phyloP scores from a whole-genome alignment of 1,140 invertebrate genomes.

The Ylistrum balloti region DNA sequence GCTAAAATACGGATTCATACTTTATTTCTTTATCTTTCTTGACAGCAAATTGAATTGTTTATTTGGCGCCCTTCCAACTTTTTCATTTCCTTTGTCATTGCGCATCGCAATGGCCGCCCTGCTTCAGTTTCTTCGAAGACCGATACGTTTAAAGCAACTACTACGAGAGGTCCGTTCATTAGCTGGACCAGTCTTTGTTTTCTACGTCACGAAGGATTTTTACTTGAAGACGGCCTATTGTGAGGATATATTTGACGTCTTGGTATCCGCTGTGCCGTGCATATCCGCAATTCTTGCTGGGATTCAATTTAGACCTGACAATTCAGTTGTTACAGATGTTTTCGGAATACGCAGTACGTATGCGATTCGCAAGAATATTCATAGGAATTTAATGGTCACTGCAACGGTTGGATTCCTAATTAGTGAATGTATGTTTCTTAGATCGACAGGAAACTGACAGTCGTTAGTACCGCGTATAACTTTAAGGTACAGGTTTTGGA shows the following conservation, averaged over 20 bases:
- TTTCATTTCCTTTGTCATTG: background rate
- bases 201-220: background rate
- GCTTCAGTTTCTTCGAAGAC: background rate
- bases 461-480: too few species aligned
- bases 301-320: background rate
- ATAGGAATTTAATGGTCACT: background rate
- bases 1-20: background rate
- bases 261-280: background rate
- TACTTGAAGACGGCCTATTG: background rate
- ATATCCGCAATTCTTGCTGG: background rate
- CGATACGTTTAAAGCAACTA: background rate
- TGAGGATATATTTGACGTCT: background rate
- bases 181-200: background rate
- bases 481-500: too few species aligned
- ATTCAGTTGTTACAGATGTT: background rate
- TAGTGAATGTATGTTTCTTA: background rate
- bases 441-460: too few species aligned
- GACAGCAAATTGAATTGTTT: background rate
- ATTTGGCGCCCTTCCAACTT: background rate
- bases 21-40: background rate
- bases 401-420: background rate
- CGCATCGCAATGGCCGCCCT: background rate
- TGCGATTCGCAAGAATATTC: background rate
- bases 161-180: background rate
- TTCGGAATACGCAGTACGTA: background rate